Conservation (phyloP, 2,797 vertebrate species). For the Gymnothorax javanicus region DNA sequence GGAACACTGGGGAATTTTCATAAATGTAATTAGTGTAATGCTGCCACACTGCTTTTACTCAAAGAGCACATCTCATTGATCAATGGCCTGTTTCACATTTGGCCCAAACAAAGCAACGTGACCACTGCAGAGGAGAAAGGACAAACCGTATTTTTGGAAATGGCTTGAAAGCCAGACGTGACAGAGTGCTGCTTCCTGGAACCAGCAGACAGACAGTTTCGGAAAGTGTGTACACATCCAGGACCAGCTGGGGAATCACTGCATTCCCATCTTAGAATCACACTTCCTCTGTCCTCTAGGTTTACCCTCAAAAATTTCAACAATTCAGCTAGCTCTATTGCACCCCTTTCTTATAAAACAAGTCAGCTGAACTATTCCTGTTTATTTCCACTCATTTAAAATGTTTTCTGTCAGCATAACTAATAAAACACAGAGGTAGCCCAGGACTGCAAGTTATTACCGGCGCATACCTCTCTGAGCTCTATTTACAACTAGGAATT, state of each 20-base stretch:
- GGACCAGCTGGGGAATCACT: neutral
- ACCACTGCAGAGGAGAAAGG: conserved; percentile 13
- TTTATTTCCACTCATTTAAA: neutral
- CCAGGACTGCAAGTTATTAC: neutral
- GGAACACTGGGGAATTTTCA: conserved; percentile 53
- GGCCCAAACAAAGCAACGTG: conserved; percentile 3
- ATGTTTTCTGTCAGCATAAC: neutral
- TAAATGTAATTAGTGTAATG: conserved; percentile 54
- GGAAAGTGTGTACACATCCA: neutral
- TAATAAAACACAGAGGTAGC: neutral
- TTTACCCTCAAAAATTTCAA: neutral
- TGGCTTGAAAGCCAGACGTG: neutral
- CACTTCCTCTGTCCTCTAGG: neutral
- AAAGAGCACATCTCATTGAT: neutral
- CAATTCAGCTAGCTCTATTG: neutral
- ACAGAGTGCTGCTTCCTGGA: neutral
- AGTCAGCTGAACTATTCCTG: neutral
- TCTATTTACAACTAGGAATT: conserved; percentile 17
- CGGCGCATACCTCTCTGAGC: neutral
- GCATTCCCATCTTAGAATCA: neutral
- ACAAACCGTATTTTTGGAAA: neutral
- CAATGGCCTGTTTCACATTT: neutral
- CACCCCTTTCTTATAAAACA: neutral
- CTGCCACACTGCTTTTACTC: conserved; percentile 25
- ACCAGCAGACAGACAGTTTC: conserved; percentile 13